Base-by-base conservation (phyloP, 2,797 vertebrate genomes). In the Pseudopleuronectes americanus region DNA sequence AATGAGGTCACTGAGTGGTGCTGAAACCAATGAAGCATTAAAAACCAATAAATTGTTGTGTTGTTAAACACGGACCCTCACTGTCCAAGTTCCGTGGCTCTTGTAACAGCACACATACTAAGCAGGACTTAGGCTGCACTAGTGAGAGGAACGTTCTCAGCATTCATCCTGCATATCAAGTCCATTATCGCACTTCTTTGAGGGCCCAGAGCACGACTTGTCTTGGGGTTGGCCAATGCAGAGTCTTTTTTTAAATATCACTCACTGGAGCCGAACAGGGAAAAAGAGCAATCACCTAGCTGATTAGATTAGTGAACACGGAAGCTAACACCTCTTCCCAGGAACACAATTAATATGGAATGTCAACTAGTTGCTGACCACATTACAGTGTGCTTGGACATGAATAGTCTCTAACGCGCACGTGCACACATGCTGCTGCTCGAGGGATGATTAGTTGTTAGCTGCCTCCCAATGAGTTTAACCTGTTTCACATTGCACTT, bases 231-330 rank as follows among this genome's bases (percentile, higher is more conserved):
- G 26, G 41, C 38, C 0, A 6, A 38, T 6, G 9, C 52, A n/a
- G 0, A 61, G 63, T 74, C 47, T 62, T 76, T 83, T 79, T 66
- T 78, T 58, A 85, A 84, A 82, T 76, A 85, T 88, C 86, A 68
- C 68, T 87, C 64, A 80, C 57, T 83, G 67, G 60, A 78, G 61
- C 64, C 12, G 4, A 83, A 76, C 59, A 66, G 61, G 52, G 79
- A 81, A 62, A 79, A 71, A 77, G 80, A 77, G 79, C 84, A 86
- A 86, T 91, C 80, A 83, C 57, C 68, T 51, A 22, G 73, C 82
- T 88, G 90, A 91, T 90, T 83, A 83, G 86, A 89, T 87, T 86
- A 89, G 76, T 41, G 48, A 79, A 83, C 84, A 74, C 0, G 17
- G 81, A 68, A 62, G 75, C 76, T 49, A 85, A 75, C 82, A 56